Evolutionary conservation across 1,140 invertebrate genomes (phyloP).

Genomic region (Pseudobourletiella spinata): DNA sequence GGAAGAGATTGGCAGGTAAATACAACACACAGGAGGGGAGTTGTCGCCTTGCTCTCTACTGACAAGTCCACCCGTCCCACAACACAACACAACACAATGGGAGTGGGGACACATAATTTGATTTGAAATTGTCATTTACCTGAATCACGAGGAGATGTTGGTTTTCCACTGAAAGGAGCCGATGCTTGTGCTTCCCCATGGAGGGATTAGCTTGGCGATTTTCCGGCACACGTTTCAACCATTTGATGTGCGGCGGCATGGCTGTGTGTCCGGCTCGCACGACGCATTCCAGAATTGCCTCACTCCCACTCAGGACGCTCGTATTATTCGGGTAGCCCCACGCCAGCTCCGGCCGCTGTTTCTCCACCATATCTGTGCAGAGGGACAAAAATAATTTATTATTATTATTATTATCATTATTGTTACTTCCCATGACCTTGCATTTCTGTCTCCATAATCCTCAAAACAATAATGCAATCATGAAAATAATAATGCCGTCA

Average conservation of each 20-base stretch:
- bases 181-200: slow-evolving; percentile 15
- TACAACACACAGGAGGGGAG: too few relatives aligned
- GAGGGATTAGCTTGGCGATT: neutral
- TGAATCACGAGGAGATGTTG: slow-evolving; percentile 34
- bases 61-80: too few relatives aligned
- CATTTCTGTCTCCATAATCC: slow-evolving; percentile 7
- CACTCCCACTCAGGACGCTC: slow-evolving; percentile 23
- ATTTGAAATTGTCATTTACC: too few relatives aligned
- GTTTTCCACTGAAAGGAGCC: slow-evolving; percentile 30
- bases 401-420: slow-evolving; percentile 2
- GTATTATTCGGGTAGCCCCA: slow-evolving; percentile 30
- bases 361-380: slow-evolving; percentile 28
- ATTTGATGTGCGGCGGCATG: slow-evolving; percentile 35
- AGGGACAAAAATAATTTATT: slow-evolving; percentile 2
- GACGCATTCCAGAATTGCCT: slow-evolving; percentile 34
- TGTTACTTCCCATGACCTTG: slow-evolving; percentile 11
- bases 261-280: slow-evolving; percentile 14
- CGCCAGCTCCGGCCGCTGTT: slow-evolving; percentile 24
- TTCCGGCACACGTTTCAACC: slow-evolving; percentile 30
- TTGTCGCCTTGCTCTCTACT: too few relatives aligned
- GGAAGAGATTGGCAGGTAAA: too few relatives aligned
- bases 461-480: slow-evolving; percentile 8
- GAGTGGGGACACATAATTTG: too few relatives aligned
- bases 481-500: too few relatives aligned
- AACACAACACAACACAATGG: too few relatives aligned